Evolutionary conservation across 2,888 invertebrate species (phyloP).

Genomic region (Xestoiulus laeticollis): DNA sequence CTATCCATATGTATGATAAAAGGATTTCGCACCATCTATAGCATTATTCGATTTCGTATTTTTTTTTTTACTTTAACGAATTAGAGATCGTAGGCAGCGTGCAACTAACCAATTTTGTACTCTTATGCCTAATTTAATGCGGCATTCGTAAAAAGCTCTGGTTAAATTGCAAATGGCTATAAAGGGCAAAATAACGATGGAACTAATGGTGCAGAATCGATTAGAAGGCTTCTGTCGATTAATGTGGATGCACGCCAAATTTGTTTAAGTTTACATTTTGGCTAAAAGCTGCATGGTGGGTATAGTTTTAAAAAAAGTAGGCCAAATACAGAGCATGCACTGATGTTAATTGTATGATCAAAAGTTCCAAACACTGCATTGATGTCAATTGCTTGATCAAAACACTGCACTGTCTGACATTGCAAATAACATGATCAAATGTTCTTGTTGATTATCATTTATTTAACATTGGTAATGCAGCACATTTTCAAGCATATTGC

Average conservation of each 20-base stretch:
- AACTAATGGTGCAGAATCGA: not conserved
- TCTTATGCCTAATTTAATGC: not conserved
- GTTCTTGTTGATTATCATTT: no score
- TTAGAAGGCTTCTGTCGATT: not conserved
- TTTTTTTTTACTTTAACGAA: not conserved
- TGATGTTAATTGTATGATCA: not conserved
- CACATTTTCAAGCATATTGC: no score
- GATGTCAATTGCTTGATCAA: no score
- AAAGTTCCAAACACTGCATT: no score
- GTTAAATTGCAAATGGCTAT: not conserved
- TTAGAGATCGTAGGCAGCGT: not conserved
- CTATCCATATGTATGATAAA: not conserved
- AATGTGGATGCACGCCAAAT: not conserved
- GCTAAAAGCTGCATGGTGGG: not conserved
- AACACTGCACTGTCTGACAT: no score
- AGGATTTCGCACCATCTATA: not conserved
- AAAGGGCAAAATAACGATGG: not conserved
- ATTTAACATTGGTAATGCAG: no score
- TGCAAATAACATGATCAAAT: no score
- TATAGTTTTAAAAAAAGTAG: not conserved
- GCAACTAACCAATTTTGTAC: not conserved
- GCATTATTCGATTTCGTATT: not conserved
- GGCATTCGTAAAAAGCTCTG: not conserved
- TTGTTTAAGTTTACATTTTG: constrained; percentile 1
- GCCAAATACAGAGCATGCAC: not conserved